Evolutionary conservation across 2,113 vertebrate genomes (phyloP), one percentile per base, ranked within the genome.

Genomic region (Bubo scandiacus): DNA sequence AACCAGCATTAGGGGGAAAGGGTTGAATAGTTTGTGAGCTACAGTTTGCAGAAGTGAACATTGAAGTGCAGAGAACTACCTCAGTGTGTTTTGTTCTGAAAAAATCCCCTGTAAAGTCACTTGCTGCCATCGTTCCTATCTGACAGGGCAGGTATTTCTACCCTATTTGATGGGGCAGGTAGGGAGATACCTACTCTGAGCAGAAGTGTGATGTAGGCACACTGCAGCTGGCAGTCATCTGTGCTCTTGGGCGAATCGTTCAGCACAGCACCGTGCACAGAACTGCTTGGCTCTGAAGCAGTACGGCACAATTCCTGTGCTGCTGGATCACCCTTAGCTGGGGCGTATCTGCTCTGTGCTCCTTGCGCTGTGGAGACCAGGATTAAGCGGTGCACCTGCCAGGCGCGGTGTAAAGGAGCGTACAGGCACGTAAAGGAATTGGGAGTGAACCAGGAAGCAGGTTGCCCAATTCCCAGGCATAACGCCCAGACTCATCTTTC

Each of bases 221-320:
- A 7, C 1, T 3, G 36, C 6, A 62, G 29, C 11, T 7, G 2
- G 34, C n/a, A 6, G 67, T 3, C n/a, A 23, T 14, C 40, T 10
- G 30, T 0, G 2, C 45, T 15, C 59, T 8, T 4, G 65, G 78
- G 16, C 0, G 21, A 63, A 70, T 6, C 1, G 4, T 25, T 62
- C 40, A 9, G 71, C 32, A 0, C 1, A 18, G 36, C 6, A 1
- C 55, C 3, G 3, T 3, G 36, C 49, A 15, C 36, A 18, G 26
- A 30, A 40, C 6, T 1, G 0, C 42, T 1, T 0, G 66, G 57
- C 12, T 20, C 1, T 0, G 26, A 19, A 61, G 92, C 27, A 1
- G 54, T 0, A 1, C 2, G 8, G 71, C 59, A 6, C 59, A 3
- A 1, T 11, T 32, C 30, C n/a, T 12, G 19, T 7, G 84, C 79